Evolutionary conservation across 2,888 invertebrate genomes (phyloP).

Genomic region (Hypena proboscidalis): DNA sequence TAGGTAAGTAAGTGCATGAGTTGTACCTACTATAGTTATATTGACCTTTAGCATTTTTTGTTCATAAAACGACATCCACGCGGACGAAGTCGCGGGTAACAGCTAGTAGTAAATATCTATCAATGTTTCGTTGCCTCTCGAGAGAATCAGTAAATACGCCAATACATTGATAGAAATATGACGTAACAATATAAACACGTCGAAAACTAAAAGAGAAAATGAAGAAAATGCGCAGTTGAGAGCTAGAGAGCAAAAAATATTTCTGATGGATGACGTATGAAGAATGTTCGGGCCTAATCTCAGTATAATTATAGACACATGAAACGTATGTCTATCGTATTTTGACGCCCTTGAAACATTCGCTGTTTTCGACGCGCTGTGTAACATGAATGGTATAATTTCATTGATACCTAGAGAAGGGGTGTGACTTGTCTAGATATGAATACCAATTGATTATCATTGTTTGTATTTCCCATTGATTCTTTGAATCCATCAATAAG

Average conservation of each 20-base stretch:
- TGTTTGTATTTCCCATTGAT: slow-evolving; percentile 26
- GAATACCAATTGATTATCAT: slow-evolving; percentile 17
- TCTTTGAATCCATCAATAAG: slow-evolving; percentile 16
- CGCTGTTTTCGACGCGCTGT: slow-evolving; percentile 59
- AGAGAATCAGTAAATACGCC: slow-evolving; percentile 26
- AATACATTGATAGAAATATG: slow-evolving; percentile 18
- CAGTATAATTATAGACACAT: slow-evolving; percentile 40
- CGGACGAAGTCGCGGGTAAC: background rate
- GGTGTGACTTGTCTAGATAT: slow-evolving; percentile 58
- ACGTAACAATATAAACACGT: slow-evolving; percentile 29
- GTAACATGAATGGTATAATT: slow-evolving; percentile 72
- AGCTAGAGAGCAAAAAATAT: slow-evolving; percentile 12
- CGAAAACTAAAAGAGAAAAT: slow-evolving; percentile 8
- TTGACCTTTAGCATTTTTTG: too few relatives aligned
- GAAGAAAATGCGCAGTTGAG: slow-evolving; percentile 25
- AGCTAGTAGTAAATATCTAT: slow-evolving; percentile 35
- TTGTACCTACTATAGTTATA: too few relatives aligned
- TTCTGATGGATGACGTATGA: slow-evolving; percentile 14
- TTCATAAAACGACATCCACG: too few relatives aligned
- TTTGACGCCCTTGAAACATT: slow-evolving; percentile 62
- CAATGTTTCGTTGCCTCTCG: slow-evolving; percentile 26
- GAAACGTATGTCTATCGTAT: slow-evolving; percentile 58
- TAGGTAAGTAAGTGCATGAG: too few relatives aligned
- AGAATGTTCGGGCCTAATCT: slow-evolving; percentile 30
- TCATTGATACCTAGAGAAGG: slow-evolving; percentile 62